These are phyloP conservation scores for Psammodynastes pulverulentus DNA, from an alignment of 2,113 vertebrate genomes.

Conservation along the genomic window DNA sequence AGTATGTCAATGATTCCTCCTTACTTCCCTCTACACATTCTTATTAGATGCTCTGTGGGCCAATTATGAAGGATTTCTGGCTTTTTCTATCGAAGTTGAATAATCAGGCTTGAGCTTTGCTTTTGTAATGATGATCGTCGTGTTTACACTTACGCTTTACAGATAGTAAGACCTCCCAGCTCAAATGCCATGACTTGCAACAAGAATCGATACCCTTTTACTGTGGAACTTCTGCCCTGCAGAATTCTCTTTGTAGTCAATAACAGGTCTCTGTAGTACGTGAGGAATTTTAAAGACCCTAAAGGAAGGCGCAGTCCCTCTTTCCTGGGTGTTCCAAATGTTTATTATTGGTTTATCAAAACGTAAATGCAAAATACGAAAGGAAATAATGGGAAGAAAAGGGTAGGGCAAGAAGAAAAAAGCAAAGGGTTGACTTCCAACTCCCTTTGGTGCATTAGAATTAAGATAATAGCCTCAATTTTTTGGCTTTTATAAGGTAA, in stretches of 20 bases:
- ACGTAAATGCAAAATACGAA: not conserved
- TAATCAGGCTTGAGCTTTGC: not conserved
- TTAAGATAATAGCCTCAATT: too few relatives aligned
- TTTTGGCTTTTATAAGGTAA: too few relatives aligned
- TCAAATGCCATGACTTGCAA: not conserved
- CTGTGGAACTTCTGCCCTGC: not conserved
- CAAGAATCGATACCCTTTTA: not conserved
- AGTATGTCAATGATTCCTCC: not conserved
- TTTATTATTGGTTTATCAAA: not conserved
- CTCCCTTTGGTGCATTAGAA: too few relatives aligned
- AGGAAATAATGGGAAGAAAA: too few relatives aligned
- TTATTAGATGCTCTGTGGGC: not conserved
- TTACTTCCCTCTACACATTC: not conserved
- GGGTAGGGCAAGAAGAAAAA: too few relatives aligned
- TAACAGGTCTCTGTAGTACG: not conserved
- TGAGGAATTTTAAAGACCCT: not conserved
- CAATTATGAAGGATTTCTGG: not conserved
- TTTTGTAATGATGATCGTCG: not conserved
- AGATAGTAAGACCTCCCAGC: not conserved
- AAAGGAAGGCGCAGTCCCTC: not conserved
- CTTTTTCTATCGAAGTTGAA: not conserved
- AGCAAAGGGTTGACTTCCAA: too few relatives aligned
- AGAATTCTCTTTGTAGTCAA: not conserved
- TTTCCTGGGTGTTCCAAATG: not conserved
- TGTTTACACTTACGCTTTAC: not conserved